Evolutionary conservation across 92 coral and sea anemone species (phyloP), one percentile per base, ranked within the genome.

Genomic region (Phenganax stokvisi): DNA sequence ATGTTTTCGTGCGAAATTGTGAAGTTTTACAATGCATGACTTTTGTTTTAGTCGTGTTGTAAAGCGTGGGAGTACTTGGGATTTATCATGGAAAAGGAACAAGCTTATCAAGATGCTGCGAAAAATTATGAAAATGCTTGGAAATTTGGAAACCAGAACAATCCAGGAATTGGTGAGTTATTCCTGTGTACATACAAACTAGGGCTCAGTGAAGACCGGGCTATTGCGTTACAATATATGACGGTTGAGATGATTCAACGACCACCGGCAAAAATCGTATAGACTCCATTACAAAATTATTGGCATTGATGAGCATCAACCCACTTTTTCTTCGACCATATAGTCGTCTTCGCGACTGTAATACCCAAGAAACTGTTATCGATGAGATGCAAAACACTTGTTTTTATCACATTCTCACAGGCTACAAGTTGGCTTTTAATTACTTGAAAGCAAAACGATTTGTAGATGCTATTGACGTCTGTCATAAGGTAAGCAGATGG

Each of bases 11-110:
- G 25, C 3, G 7, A 59, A 59, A 13, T 20, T 59, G 65, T 59
- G 16, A 13, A 13, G 16, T 13, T 59, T 2, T 59, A 3, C 2
- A 2, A 59, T 13, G n/a, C 65, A 59, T 25, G 16, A 6, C 1
- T 9, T 69, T 88, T 76, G 44, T 64, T 79, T 6, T 57, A 93
- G 99, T 96, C 99, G 8, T 96, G 99, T 62, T 96, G 99, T 60
- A 96, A 96, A 72, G 99, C 99, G 20, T 96, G 99, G 99, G 99
- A 96, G 84, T 96, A 96, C 84, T 88, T 96, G 97, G 99, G 99
- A 15, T 96, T 92, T 74, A 92, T 96, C 85, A 96, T 96, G 99
- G 99, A 96, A 85, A 96, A 96, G 77, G 99, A 96, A 77, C 99
- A 96, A 76, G 97, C 99, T 16, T 96, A 96, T 88, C 92, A 92